Percentiles rank a stretch among this genome's conserved stretches.
phyloP scores from a whole-genome alignment of 1,140 invertebrate species.

The Caenorhabditis inopinata region DNA sequence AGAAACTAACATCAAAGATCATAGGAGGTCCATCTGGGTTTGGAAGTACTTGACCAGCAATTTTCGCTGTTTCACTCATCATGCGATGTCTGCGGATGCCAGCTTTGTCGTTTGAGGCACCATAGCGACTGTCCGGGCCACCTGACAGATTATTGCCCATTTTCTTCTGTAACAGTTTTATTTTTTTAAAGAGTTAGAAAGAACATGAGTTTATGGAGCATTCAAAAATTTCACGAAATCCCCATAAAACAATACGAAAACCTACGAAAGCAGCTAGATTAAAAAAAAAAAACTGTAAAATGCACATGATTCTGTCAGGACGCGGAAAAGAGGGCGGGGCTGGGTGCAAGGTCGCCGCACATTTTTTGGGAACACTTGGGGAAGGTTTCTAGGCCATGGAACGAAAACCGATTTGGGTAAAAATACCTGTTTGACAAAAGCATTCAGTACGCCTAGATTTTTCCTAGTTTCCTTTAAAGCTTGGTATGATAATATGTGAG shows the following conservation, averaged over 20 bases:
- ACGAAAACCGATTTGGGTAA: no score
- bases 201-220: neutral
- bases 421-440: no score
- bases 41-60: neutral
- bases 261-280: neutral
- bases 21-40: slow-evolving; percentile 7
- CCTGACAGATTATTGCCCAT: slow-evolving; percentile 21
- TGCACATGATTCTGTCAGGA: neutral
- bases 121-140: neutral
- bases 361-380: no score
- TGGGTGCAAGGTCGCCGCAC: neutral
- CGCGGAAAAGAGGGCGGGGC: slow-evolving; percentile 13
- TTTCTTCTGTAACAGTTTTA: no score
- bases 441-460: no score
- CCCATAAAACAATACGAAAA: neutral
- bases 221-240: neutral
- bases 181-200: no score
- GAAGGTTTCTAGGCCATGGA: no score
- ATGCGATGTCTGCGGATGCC: slow-evolving; percentile 12
- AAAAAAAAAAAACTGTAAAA: neutral
- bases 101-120: neutral
- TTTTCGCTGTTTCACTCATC: slow-evolving; percentile 16
- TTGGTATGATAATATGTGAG: no score
- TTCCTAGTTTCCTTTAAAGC: no score
- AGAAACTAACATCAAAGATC: slow-evolving; percentile 11